phyloP scores from a whole-genome alignment of 2,113 vertebrate species.

The Oryzias celebensis region DNA sequence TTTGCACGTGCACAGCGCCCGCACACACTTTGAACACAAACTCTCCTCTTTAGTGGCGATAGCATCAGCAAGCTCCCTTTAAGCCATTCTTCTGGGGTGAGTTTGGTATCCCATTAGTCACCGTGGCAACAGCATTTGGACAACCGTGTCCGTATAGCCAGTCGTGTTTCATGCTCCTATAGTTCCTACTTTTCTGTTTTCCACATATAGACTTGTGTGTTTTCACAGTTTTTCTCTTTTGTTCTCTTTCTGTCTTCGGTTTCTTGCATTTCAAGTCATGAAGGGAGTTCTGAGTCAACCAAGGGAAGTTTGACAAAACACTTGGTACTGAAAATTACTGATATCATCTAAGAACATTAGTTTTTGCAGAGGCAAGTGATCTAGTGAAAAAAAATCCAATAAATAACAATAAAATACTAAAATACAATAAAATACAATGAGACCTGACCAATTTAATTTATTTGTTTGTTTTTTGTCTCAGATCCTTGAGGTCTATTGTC shows the following conservation, averaged over 20 bases:
- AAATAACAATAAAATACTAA: no score
- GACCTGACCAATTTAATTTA: no score
- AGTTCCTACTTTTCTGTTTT: constrained; percentile 17
- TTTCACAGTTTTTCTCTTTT: not conserved
- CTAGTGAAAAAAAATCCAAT: no score
- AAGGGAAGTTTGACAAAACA: no score
- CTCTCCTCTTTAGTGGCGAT: constrained; percentile 17
- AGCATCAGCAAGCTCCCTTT: constrained; percentile 9
- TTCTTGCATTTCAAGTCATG: not conserved
- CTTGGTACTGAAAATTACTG: no score
- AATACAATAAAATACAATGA: no score
- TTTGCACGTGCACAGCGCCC: not conserved
- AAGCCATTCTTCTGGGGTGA: constrained; percentile 17
- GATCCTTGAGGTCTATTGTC: no score
- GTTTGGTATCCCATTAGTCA: constrained; percentile 51
- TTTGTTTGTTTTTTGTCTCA: no score
- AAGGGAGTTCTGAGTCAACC: no score
- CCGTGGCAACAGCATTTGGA: constrained; percentile 33
- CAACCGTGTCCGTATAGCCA: constrained; percentile 32
- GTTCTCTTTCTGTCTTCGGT: not conserved
- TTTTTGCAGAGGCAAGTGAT: no score
- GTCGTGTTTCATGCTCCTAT: constrained; percentile 26
- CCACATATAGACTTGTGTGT: constrained; percentile 20
- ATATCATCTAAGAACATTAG: no score
- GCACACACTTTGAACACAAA: constrained; percentile 10